Evolutionary conservation across 2,113 vertebrate genomes (phyloP).

Genomic region (Mobula birostris): DNA sequence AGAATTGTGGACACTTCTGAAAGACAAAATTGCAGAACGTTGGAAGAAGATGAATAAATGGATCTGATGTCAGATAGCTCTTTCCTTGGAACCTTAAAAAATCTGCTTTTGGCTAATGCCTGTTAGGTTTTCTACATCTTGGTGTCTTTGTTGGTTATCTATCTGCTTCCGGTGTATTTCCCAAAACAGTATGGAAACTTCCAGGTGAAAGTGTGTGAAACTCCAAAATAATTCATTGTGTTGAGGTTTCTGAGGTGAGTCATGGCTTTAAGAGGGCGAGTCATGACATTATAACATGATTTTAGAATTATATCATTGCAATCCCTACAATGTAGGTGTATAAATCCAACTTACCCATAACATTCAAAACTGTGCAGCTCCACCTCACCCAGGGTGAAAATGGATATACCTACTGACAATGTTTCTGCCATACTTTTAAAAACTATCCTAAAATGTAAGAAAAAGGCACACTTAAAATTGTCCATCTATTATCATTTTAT

Average conservation of each 20-base stretch:
- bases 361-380: not conserved
- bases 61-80: not conserved
- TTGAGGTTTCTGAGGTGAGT: not conserved
- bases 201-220: not conserved
- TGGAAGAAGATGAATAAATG: no score
- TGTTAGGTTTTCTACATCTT: not conserved
- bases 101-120: not conserved
- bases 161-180: not conserved
- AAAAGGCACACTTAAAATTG: not conserved
- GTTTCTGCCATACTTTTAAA: not conserved
- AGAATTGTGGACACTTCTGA: not conserved
- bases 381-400: not conserved
- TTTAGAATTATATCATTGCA: not conserved
- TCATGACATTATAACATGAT: not conserved
- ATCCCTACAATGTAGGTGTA: not conserved
- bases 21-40: not conserved
- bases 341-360: not conserved
- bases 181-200: no score
- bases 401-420: not conserved
- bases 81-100: not conserved
- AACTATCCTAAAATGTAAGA: not conserved
- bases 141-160: not conserved
- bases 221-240: not conserved
- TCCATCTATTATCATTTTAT: not conserved
- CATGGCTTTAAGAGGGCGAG: not conserved